These are phyloP conservation scores for Polietes domitor DNA, from an alignment of 2,888 invertebrate genomes.

Conservation along the genomic window DNA sequence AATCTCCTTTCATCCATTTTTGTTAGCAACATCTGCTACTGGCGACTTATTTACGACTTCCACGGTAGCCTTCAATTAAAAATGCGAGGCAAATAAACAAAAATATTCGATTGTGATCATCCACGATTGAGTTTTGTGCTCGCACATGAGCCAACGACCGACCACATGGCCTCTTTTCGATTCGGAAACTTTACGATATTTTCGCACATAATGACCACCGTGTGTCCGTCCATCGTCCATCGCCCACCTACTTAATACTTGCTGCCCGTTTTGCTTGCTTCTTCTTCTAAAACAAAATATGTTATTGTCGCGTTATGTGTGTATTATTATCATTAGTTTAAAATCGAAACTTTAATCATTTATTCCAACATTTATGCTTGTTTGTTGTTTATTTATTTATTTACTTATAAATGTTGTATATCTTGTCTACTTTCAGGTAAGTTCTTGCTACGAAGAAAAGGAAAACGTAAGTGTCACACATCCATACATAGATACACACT, in stretches of 20 bases:
- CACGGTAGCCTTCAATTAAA: slow-evolving; percentile 54
- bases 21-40: slow-evolving; percentile 59
- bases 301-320: neutral
- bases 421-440: slow-evolving; percentile 59
- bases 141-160: slow-evolving; percentile 3
- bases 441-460: slow-evolving; percentile 65
- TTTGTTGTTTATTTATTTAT: too few species aligned
- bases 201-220: neutral
- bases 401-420: too few species aligned
- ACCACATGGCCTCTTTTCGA: slow-evolving; percentile 59
- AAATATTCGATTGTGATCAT: slow-evolving; percentile 49
- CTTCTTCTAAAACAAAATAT: too few species aligned
- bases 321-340: neutral
- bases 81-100: slow-evolving; percentile 50
- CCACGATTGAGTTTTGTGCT: neutral
- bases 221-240: neutral
- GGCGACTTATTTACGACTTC: slow-evolving; percentile 63
- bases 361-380: slow-evolving; percentile 19
- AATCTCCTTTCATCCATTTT: neutral
- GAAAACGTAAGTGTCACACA: slow-evolving; percentile 63
- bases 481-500: neutral
- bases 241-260: neutral
- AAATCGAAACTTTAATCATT: slow-evolving; percentile 22
- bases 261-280: neutral
- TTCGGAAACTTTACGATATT: neutral